A percentile compares a stretch with the other conserved stretches of the same genome.
Evolutionary conservation across 2,113 vertebrate species (phyloP).

Genomic region (Callipepla squamata): DNA sequence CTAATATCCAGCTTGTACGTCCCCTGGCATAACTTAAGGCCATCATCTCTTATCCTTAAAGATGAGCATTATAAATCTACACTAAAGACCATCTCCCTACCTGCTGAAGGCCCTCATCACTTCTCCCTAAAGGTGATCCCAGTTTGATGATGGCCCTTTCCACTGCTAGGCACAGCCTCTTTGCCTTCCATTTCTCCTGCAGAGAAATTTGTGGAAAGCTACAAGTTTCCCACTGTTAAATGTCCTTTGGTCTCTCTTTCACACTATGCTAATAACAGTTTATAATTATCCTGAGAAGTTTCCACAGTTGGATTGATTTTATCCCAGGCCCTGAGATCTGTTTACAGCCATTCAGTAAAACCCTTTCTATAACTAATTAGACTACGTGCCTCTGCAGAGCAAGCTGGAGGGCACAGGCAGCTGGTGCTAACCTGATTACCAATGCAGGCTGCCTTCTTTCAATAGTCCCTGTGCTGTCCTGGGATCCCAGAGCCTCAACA

Average conservation of each 20-base stretch:
- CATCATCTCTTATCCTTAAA: no score
- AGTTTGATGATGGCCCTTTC: neutral
- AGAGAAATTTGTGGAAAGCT: neutral
- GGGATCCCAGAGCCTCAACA: neutral
- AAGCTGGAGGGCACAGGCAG: constrained; percentile 65
- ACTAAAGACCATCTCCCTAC: neutral
- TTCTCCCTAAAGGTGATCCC: neutral
- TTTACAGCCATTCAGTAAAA: constrained; percentile 63
- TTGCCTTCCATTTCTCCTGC: neutral
- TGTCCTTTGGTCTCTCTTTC: constrained; percentile 19
- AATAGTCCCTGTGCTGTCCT: neutral
- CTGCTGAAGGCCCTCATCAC: neutral
- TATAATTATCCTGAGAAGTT: constrained; percentile 62
- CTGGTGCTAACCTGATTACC: constrained; percentile 47
- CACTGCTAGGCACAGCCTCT: no score
- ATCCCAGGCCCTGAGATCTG: constrained; percentile 56
- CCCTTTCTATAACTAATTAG: constrained; percentile 64
- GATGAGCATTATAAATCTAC: no score
- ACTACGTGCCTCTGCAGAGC: constrained; percentile 33
- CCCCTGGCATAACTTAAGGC: no score
- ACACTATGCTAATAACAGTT: constrained; percentile 28
- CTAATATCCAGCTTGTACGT: no score
- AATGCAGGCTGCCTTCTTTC: neutral
- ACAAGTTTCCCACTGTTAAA: neutral
- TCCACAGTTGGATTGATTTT: constrained; percentile 66